Evolutionary conservation across 2,797 vertebrate species (phyloP), one percentile per base, ranked within the genome.

Genomic region (Leuciscus waleckii): DNA sequence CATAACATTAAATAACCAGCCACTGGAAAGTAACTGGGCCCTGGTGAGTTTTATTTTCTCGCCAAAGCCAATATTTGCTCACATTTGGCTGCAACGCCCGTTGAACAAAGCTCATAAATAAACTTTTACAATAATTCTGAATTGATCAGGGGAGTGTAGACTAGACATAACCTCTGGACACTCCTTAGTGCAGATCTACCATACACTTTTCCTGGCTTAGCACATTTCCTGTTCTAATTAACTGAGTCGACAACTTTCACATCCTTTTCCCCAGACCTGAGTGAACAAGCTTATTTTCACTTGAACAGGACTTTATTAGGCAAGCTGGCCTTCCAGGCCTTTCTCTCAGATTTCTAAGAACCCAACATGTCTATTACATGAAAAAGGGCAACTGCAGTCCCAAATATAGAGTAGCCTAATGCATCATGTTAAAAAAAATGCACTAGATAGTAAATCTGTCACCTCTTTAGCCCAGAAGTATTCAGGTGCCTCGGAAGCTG

Each of bases 391-490:
- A 46, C 41, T 26, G 21, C 41, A 83, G 35, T 65, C 81, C 51
- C 41, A 75, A 37, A n/a, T 23, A 43, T 37, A 51, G 21, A 58
- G 17, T 26, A 29, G 29, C 29, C 29, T 29, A 70, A 41, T 81
- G 14, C 35, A 39, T 16, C 23, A 35, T 49, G 79, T 81, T 56
- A 32, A 69, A 37, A 49, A 37, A 37, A 61, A n/a, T 46, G 26
- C 39, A 71, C 2, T 26, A 58, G 35, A 46, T 43, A 43, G 68
- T 19, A 63, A 29, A 81, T 54, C n/a, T 8, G 91, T 94, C 90
- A 96, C 96, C 92, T 96, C 92, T 89, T 93, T 94, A 26, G 76
- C 86, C 96, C 96, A 96, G 86, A 29, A 91, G 89, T 94, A 96
- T 35, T 16, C 58, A 0, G 94, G 95, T 29, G 91, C 69, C 88